phyloP scores from a whole-genome alignment of 2,797 vertebrate species.

The Lerista edwardsae region DNA sequence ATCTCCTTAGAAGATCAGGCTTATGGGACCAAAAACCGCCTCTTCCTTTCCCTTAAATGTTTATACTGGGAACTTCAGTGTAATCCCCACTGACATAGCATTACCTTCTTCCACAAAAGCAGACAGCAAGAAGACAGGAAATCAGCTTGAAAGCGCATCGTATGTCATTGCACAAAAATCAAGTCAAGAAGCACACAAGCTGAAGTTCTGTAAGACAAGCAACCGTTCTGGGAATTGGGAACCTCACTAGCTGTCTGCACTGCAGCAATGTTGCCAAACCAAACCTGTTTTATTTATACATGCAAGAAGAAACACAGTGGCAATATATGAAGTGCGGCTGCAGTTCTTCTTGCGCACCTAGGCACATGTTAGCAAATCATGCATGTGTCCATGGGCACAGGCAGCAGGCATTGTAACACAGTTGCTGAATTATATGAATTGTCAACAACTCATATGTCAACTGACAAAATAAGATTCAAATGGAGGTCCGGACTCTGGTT shows the following conservation, averaged over 20 bases:
- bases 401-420: too few relatives aligned
- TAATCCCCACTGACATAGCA: slow-evolving; percentile 74
- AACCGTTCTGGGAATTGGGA: slow-evolving; percentile 64
- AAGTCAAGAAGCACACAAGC: slow-evolving; percentile 73
- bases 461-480: background rate
- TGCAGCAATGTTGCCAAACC: slow-evolving; percentile 30
- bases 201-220: slow-evolving; percentile 74
- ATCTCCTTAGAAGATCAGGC: background rate
- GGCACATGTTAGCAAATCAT: background rate
- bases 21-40: slow-evolving; percentile 28
- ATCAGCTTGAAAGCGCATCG: slow-evolving; percentile 72
- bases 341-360: background rate
- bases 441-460: background rate
- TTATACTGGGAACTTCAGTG: slow-evolving; percentile 71
- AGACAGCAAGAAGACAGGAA: slow-evolving; percentile 71
- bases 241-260: slow-evolving; percentile 50
- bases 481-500: background rate
- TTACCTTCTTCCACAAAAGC: slow-evolving; percentile 65
- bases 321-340: background rate
- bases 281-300: background rate
- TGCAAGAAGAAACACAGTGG: background rate
- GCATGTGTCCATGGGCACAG: background rate
- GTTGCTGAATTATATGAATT: too few relatives aligned
- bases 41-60: slow-evolving; percentile 50
- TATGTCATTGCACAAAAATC: slow-evolving; percentile 68